Evolutionary conservation across 2,113 vertebrate genomes (phyloP).

Genomic region (Acanthisitta chloris): DNA sequence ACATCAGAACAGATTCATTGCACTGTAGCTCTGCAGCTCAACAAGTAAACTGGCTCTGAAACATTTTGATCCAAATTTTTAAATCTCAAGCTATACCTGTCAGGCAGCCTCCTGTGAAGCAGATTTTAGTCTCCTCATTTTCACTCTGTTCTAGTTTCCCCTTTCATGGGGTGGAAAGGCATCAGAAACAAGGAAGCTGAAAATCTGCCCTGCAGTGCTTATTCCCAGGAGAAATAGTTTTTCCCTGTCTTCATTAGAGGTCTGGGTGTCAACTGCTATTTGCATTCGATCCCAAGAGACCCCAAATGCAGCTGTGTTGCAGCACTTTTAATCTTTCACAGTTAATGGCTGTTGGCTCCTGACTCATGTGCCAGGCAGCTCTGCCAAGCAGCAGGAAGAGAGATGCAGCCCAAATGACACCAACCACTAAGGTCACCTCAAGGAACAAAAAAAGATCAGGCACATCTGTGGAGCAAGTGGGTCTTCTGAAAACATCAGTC

Average conservation of each 20-base stretch:
- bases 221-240: not conserved
- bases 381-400: not conserved
- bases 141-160: not conserved
- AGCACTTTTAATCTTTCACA: not conserved
- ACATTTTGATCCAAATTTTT: not conserved
- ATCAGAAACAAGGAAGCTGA: not conserved
- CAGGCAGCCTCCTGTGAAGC: not conserved
- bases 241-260: not conserved
- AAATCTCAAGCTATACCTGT: not conserved
- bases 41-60: not conserved
- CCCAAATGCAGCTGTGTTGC: not conserved
- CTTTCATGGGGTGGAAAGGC: not conserved
- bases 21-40: not conserved
- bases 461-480: not conserved
- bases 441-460: not conserved
- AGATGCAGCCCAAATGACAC: not conserved
- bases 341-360: not conserved
- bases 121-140: not conserved
- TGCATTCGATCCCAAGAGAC: not conserved
- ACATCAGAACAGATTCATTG: not conserved
- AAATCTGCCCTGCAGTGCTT: not conserved
- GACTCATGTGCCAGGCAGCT: not conserved
- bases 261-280: not conserved
- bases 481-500: not conserved
- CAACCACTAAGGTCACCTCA: not conserved